Conservation (phyloP, 2,113 vertebrate species). For the Dipodomys spectabilis region DNA sequence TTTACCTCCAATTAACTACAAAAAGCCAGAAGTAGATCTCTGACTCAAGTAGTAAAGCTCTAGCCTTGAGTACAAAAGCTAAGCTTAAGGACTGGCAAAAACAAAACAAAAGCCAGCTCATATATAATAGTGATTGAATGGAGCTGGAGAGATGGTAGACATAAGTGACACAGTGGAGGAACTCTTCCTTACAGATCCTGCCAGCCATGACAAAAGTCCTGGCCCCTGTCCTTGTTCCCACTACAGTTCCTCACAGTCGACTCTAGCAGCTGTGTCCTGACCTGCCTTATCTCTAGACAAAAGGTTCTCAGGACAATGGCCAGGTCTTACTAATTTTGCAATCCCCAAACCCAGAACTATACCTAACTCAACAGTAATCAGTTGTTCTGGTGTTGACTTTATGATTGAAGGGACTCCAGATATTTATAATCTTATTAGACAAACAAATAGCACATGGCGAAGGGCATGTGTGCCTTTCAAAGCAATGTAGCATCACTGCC, state of each 20-base stretch:
- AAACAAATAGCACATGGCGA: neutral
- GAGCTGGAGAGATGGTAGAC: neutral
- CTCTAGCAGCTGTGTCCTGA: neutral
- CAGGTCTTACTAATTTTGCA: neutral
- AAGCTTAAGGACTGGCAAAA: no score
- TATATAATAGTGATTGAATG: neutral
- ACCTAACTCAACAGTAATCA: neutral
- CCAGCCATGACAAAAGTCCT: neutral
- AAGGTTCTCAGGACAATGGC: neutral
- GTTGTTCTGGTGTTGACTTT: neutral
- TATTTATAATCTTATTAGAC: conserved; percentile 5
- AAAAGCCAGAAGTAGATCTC: no score
- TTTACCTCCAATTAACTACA: no score
- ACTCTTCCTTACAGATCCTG: neutral
- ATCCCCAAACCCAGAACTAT: neutral
- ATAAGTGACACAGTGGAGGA: neutral
- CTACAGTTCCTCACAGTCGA: neutral
- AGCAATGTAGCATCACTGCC: neutral
- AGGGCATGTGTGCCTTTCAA: neutral
- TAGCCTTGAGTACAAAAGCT: no score
- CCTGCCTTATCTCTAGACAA: neutral
- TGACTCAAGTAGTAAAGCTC: no score
- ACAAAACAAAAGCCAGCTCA: neutral
- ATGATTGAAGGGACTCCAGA: neutral
- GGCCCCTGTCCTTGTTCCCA: no score